Evolutionary conservation across 1,140 invertebrate genomes (phyloP).

Genomic region (Chymomyza costata): DNA sequence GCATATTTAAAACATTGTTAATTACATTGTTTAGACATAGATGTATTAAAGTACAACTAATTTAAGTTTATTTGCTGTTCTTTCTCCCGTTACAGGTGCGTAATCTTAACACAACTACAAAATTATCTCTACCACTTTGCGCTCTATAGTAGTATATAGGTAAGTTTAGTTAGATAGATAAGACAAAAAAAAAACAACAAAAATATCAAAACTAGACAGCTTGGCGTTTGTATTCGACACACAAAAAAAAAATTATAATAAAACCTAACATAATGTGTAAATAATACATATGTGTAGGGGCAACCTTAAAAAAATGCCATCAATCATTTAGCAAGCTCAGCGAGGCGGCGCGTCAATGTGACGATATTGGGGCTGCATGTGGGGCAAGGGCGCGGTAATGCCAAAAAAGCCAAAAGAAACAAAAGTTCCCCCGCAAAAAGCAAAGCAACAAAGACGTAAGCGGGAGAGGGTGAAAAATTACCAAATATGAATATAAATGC

Average conservation of each 20-base stretch:
- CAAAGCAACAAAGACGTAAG: slow-evolving; percentile 29
- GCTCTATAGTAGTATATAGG: too few relatives aligned
- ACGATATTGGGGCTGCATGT: slow-evolving; percentile 5
- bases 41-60: too few relatives aligned
- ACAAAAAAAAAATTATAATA: slow-evolving; percentile 38
- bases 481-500: slow-evolving; percentile 69
- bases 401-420: slow-evolving; percentile 24
- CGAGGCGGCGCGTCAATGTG: slow-evolving; percentile 34
- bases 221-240: slow-evolving; percentile 36
- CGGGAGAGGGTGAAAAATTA: slow-evolving; percentile 37
- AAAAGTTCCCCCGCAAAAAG: slow-evolving; percentile 34
- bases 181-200: slow-evolving; percentile 22
- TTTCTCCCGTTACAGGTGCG: slow-evolving; percentile 51
- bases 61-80: slow-evolving; percentile 32
- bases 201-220: slow-evolving; percentile 42
- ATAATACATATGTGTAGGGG: slow-evolving; percentile 39
- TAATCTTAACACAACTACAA: slow-evolving; percentile 13
- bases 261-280: slow-evolving; percentile 48
- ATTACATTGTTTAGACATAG: too few relatives aligned
- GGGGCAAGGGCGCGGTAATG: neutral
- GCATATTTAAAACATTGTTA: too few relatives aligned
- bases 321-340: slow-evolving; percentile 64
- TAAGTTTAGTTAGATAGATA: slow-evolving; percentile 31
- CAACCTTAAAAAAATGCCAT: slow-evolving; percentile 46
- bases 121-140: too few relatives aligned